phyloP scores from a whole-genome alignment of 2,888 invertebrate genomes.

The Latrodectus elegans region DNA sequence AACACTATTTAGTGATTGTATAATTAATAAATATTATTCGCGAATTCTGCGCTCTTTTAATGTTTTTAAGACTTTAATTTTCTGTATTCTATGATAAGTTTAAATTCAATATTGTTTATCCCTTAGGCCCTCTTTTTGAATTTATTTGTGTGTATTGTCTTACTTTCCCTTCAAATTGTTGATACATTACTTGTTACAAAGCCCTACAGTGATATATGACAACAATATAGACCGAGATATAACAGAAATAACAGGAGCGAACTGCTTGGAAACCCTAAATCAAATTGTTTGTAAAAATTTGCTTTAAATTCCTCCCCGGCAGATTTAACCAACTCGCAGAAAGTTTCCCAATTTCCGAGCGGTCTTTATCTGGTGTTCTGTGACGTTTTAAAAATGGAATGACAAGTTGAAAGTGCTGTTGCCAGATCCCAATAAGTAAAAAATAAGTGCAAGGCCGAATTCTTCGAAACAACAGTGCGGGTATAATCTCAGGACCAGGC shows the following conservation, averaged over 20 bases:
- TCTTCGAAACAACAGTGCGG: conserved; percentile 19
- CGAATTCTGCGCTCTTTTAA: no score
- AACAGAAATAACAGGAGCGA: background rate
- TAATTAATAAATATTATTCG: no score
- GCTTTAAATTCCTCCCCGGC: background rate
- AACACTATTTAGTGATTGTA: no score
- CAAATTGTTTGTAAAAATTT: background rate
- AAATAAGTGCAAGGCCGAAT: background rate
- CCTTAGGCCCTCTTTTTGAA: no score
- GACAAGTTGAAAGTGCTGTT: background rate
- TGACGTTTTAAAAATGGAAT: conserved; percentile 1
- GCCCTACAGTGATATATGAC: no score
- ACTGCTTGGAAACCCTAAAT: background rate
- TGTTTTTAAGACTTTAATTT: no score
- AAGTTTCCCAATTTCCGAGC: background rate
- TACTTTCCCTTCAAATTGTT: no score
- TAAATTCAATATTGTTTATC: no score
- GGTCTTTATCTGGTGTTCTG: background rate
- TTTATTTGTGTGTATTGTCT: no score
- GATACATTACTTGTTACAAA: no score
- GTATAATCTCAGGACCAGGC: conserved; percentile 17
- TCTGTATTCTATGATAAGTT: no score
- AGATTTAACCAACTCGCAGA: conserved; percentile 3
- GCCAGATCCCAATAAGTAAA: background rate
- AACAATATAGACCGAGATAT: no score